These are phyloP conservation scores for Grallaria varia DNA, from an alignment of 2,113 vertebrate species.

Conservation along the genomic window DNA sequence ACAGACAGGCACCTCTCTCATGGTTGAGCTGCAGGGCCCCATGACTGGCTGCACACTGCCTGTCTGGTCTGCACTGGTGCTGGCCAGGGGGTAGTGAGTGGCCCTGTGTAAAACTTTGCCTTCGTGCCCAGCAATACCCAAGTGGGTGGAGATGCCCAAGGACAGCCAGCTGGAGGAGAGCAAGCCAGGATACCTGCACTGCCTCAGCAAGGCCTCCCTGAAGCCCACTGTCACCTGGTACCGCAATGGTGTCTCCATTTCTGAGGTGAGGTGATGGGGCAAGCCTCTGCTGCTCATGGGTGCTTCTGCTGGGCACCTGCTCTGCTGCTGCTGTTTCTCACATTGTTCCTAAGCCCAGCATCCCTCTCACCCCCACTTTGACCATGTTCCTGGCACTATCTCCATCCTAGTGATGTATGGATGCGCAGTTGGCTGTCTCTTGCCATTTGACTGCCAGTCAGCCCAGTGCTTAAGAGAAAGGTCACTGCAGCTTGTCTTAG, in stretches of 20 bases:
- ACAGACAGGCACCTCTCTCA: background rate
- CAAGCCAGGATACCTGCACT: constrained; percentile 92
- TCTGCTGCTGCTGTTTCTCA: background rate
- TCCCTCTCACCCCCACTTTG: background rate
- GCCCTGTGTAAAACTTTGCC: background rate
- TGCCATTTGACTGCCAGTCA: background rate
- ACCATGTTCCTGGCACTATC: background rate
- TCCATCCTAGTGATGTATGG: background rate
- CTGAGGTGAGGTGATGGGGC: constrained; percentile 78
- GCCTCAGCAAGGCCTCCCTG: constrained; percentile 84
- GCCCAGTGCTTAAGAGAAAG: background rate
- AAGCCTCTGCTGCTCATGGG: rapidly evolving
- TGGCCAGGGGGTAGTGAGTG: background rate
- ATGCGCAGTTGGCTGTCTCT: background rate
- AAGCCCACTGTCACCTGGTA: constrained; percentile 87
- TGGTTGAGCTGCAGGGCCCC: background rate
- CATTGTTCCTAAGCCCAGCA: background rate
- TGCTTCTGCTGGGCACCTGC: background rate
- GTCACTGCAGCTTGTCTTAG: background rate
- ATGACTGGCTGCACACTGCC: background rate
- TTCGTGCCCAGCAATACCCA: constrained; percentile 79
- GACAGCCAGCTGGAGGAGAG: constrained; percentile 91
- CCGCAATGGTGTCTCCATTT: constrained; percentile 82
- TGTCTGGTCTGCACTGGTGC: background rate
- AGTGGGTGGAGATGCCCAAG: constrained; percentile 87